These are phyloP conservation scores for Neodiprion lecontei DNA, from an alignment of 1,140 invertebrate genomes.

Conservation along the genomic window DNA sequence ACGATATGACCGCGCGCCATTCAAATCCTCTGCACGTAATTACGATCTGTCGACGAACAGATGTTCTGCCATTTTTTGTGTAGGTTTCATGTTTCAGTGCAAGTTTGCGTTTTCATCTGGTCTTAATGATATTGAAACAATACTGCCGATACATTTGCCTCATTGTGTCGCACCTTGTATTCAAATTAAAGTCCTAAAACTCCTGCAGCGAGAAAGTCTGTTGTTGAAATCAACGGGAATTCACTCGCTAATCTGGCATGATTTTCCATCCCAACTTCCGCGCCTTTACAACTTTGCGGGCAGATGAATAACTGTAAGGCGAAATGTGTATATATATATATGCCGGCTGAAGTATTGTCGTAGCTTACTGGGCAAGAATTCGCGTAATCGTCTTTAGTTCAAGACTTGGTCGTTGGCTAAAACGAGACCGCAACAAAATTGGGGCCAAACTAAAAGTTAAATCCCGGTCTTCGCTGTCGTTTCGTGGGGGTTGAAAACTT, in stretches of 20 bases:
- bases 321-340: not conserved
- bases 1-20: not conserved
- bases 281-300: not conserved
- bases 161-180: too few species aligned
- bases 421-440: not conserved
- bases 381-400: not conserved
- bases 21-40: not conserved
- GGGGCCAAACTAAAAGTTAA: slow-evolving; percentile 2
- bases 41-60: not conserved
- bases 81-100: too few species aligned
- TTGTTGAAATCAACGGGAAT: not conserved
- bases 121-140: too few species aligned
- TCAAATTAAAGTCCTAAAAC: not conserved
- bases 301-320: too few species aligned
- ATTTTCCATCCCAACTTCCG: not conserved
- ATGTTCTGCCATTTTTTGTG: not conserved
- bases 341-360: not conserved
- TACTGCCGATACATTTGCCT: too few species aligned
- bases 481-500: not conserved
- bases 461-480: not conserved
- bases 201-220: not conserved
- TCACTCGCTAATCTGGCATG: not conserved
- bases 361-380: not conserved
- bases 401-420: not conserved
- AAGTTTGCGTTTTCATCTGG: too few species aligned